Percentiles rank a stretch among this genome's conserved stretches.
These are phyloP conservation scores for Hirudinaria manillensis DNA, from an alignment of 2,888 invertebrate genomes.

Conservation along the genomic window DNA sequence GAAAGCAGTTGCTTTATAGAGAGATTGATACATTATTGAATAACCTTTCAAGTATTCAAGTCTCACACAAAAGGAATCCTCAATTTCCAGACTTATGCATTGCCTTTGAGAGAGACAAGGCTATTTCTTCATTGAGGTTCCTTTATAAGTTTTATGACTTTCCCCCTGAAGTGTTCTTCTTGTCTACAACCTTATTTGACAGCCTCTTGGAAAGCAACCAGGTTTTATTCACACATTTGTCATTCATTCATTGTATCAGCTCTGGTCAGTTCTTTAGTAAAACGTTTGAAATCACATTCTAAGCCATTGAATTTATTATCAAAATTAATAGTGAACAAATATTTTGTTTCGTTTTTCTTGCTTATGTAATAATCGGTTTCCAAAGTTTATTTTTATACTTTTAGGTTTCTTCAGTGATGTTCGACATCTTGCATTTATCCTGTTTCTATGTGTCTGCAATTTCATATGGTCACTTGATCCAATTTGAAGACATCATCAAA, in stretches of 20 bases:
- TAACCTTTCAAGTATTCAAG: neutral
- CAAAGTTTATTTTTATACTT: too few species aligned
- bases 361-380: too few species aligned
- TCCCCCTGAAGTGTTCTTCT: conserved; percentile 20
- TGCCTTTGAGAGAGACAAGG: conserved; percentile 19
- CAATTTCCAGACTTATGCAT: neutral
- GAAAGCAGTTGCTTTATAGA: neutral
- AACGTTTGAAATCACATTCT: too few species aligned
- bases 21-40: conserved; percentile 4
- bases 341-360: too few species aligned
- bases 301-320: too few species aligned
- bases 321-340: too few species aligned
- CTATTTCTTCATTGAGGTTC: conserved; percentile 17
- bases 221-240: neutral
- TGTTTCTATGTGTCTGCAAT: conserved; percentile 20
- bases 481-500: conserved; percentile 16
- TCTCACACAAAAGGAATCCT: neutral
- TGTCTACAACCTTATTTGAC: conserved; percentile 22
- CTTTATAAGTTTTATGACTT: conserved; percentile 15
- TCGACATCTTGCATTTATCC: conserved; percentile 21
- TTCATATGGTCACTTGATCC: conserved; percentile 20
- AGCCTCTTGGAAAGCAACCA: neutral
- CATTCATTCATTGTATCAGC: too few species aligned
- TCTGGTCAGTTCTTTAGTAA: too few species aligned
- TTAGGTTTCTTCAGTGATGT: conserved; percentile 13